Evolutionary conservation across 1,140 invertebrate species (phyloP), one percentile per base, ranked within the genome.

Genomic region (Tribolium castaneum): DNA sequence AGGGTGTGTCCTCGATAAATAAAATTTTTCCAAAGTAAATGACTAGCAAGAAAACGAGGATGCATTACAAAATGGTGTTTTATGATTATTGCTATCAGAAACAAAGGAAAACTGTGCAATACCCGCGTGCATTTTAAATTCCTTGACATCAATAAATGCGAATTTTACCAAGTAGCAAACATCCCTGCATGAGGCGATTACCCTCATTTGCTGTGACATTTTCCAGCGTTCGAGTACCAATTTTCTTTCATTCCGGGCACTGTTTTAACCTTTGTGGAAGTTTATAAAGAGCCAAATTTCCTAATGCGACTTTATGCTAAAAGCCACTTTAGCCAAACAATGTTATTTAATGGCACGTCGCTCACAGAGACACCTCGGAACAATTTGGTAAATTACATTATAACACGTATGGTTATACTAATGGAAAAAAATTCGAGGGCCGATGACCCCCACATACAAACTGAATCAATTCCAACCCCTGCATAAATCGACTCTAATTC

Each of bases 281-380:
- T 39, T 66, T n/a, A 22, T 59, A 59, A n/a, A 14, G 14, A 35
- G 30, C 35, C 59, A 66, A 66, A 34, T 66, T 66, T 66, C 59
- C n/a, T 66, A 66, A 66, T 66, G 59, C 59, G 13, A 35, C 59
- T 66, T 66, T 66, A 66, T 66, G 59, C 59, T 66, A 66, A 66
- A 66, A 66, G 59, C 59, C 59, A 66, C 59, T 66, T 66, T 66
- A 39, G 59, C 30, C 59, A 13, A 66, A 66, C 59, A 66, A 66
- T 35, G 34, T 66, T 66, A 66, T 66, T 66, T 66, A 66, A 66
- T 66, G 59, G 16, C 30, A 35, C 14, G 25, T 66, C 59, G 59
- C 59, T 35, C 59, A 66, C 19, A 14, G 59, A 45, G 9, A 66
- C 59, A 34, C 30, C 59, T 66, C 59, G 1, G 25, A 25, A 66